A percentile compares a stretch with the other conserved stretches of the same genome.
phyloP scores from a whole-genome alignment of 2,113 vertebrate genomes.

The Puffinus mauretanicus region DNA sequence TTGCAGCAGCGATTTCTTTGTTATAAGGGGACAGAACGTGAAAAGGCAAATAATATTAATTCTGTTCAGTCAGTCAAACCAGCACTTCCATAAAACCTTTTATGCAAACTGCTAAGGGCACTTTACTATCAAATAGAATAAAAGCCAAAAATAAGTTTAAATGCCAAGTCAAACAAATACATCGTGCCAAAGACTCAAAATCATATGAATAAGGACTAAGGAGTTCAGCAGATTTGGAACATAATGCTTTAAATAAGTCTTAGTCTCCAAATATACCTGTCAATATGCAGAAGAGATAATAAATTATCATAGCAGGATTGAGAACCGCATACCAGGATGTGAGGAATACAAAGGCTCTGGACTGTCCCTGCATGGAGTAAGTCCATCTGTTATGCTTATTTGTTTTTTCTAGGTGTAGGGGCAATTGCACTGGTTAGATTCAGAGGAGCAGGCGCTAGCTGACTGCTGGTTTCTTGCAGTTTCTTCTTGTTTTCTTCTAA shows the following conservation, averaged over 20 bases:
- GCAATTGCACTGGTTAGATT: not conserved
- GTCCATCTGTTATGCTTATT: not conserved
- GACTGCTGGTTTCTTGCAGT: not conserved
- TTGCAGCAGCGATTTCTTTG: not conserved
- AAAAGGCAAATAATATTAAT: conserved; percentile 3
- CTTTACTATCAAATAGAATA: conserved; percentile 32
- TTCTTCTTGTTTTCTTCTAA: not conserved
- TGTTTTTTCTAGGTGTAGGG: not conserved
- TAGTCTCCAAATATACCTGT: not conserved
- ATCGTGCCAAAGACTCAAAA: conserved; percentile 27
- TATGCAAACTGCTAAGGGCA: not conserved
- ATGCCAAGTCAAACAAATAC: conserved; percentile 47
- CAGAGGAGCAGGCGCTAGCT: not conserved
- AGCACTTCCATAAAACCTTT: not conserved
- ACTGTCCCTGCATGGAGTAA: not conserved
- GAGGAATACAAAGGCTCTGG: not conserved
- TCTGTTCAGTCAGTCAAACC: conserved; percentile 2
- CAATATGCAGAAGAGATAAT: conserved; percentile 19
- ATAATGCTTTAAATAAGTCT: conserved; percentile 24
- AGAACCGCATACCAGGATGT: not conserved
- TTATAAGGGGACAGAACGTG: not conserved
- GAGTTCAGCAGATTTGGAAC: conserved; percentile 6
- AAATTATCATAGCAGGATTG: not conserved
- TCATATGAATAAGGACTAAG: conserved; percentile 15
- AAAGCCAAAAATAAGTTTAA: conserved; percentile 8